Conservation (phyloP, 2,797 vertebrate species). For the Sebastiscus albofasciatus region DNA sequence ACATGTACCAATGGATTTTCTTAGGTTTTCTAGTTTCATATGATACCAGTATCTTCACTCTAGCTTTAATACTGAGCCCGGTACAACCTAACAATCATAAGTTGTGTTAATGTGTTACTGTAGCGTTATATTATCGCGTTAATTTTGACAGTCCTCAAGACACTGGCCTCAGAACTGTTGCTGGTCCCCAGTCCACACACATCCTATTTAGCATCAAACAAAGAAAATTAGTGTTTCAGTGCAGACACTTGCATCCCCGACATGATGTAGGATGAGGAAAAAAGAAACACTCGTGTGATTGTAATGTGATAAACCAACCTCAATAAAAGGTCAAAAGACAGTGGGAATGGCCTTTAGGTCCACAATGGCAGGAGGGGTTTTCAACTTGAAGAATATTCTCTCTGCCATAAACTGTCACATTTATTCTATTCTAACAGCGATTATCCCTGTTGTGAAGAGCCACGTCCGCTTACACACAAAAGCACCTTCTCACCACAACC, state of each 20-base stretch:
- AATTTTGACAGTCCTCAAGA: not conserved
- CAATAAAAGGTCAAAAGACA: slow-evolving; percentile 68
- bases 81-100: too few relatives aligned
- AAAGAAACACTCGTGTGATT: slow-evolving; percentile 12
- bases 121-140: too few relatives aligned
- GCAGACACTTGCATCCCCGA: not conserved
- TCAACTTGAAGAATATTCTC: slow-evolving; percentile 60
- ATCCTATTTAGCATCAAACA: not conserved
- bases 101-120: too few relatives aligned
- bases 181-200: not conserved
- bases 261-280: slow-evolving; percentile 10
- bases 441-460: slow-evolving; percentile 36
- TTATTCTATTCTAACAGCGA: slow-evolving; percentile 30
- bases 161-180: not conserved
- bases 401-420: slow-evolving; percentile 64
- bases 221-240: not conserved
- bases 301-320: slow-evolving; percentile 45
- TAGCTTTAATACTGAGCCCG: too few relatives aligned
- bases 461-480: slow-evolving; percentile 45
- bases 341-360: slow-evolving; percentile 60
- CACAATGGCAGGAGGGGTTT: slow-evolving; percentile 33
- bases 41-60: too few relatives aligned
- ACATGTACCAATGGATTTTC: too few relatives aligned
- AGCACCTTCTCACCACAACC: not conserved
- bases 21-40: too few relatives aligned